Conservation (phyloP, 2,113 vertebrate species). For the Pangasianodon hypophthalmus region DNA sequence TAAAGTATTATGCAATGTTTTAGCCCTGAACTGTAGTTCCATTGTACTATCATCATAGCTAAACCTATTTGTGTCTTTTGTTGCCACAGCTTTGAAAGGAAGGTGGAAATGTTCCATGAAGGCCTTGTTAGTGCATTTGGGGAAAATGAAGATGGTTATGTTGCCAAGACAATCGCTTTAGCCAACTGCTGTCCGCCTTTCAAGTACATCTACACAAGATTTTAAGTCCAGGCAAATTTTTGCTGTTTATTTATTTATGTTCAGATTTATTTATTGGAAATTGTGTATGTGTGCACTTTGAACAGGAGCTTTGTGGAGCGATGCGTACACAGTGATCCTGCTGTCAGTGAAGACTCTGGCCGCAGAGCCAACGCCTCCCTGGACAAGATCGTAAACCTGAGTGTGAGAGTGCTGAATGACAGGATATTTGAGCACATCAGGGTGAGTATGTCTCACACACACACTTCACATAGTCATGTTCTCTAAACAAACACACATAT, state of each 20-base stretch:
- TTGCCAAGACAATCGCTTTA: slow-evolving; percentile 78
- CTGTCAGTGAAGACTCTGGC: slow-evolving; percentile 74
- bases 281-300: slow-evolving; percentile 42
- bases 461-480: neutral
- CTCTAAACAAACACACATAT: neutral
- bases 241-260: slow-evolving; percentile 16
- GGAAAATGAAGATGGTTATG: slow-evolving; percentile 69
- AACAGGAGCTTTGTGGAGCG: slow-evolving; percentile 77
- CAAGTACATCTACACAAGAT: slow-evolving; percentile 64
- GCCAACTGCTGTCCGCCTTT: slow-evolving; percentile 88
- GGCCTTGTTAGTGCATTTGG: slow-evolving; percentile 64
- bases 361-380: slow-evolving; percentile 73
- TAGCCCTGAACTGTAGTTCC: neutral
- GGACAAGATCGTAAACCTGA: slow-evolving; percentile 79
- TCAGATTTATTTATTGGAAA: slow-evolving; percentile 16
- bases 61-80: neutral
- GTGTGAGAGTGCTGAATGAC: slow-evolving; percentile 77
- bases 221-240: neutral
- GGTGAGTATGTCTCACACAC: slow-evolving; percentile 66
- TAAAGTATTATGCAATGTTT: neutral
- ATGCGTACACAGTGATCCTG: slow-evolving; percentile 74
- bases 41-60: neutral
- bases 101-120: slow-evolving; percentile 85
- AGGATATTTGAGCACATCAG: slow-evolving; percentile 81
- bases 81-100: slow-evolving; percentile 82